These are phyloP conservation scores for Drosophila orena DNA, from an alignment of 1,140 invertebrate genomes.

Conservation along the genomic window DNA sequence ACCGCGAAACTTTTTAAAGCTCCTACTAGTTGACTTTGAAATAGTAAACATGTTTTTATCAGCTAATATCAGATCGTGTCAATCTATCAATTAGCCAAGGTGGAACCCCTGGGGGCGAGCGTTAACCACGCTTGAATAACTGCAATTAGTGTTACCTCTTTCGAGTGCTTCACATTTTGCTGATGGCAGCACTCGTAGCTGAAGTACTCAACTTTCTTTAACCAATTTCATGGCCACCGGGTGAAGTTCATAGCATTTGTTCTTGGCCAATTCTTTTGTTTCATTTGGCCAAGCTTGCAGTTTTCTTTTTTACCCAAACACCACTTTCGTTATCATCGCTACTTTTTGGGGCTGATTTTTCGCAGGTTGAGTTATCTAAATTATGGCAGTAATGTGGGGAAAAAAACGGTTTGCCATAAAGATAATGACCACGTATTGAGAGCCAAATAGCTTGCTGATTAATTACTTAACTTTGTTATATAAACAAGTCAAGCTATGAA, in stretches of 20 bases:
- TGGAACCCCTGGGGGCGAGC: conserved; percentile 24
- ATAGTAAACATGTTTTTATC: conserved; percentile 39
- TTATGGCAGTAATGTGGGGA: conserved; percentile 42
- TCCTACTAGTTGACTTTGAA: neutral
- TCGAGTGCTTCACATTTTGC: conserved; percentile 28
- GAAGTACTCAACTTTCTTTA: conserved; percentile 56
- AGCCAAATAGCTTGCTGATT: conserved; percentile 62
- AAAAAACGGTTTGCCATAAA: conserved; percentile 53
- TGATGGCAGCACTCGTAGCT: conserved; percentile 43
- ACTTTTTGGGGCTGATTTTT: conserved; percentile 28
- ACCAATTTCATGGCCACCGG: conserved; percentile 43
- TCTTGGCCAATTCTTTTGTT: conserved; percentile 45
- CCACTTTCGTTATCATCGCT: conserved; percentile 48
- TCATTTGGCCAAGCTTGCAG: conserved; percentile 32
- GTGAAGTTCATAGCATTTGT: conserved; percentile 60
- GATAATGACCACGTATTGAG: conserved; percentile 55
- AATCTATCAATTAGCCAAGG: conserved; percentile 44
- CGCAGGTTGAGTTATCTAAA: conserved; percentile 58
- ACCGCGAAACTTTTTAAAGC: conserved; percentile 23
- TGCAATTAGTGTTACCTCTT: conserved; percentile 10
- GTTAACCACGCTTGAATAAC: conserved; percentile 37
- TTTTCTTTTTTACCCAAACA: conserved; percentile 30
- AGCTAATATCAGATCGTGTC: conserved; percentile 27
- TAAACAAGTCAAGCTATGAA: conserved; percentile 2
- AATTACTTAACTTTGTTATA: conserved; percentile 53